Base-by-base conservation (phyloP, 2,888 invertebrate genomes). In the Anthophora plumipes region DNA sequence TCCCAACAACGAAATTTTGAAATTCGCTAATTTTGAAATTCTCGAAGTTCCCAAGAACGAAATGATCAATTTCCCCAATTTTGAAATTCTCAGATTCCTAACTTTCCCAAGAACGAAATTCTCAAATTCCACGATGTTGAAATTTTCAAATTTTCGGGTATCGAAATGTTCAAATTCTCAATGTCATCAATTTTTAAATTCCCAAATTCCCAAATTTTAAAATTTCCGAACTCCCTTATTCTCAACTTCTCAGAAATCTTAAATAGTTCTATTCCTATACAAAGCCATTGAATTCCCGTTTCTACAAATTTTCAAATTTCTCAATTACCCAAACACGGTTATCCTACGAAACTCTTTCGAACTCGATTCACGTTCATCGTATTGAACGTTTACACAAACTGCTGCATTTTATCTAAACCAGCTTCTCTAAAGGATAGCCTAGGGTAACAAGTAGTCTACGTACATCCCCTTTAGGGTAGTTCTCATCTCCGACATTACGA, bases 381-480 rank as follows among this genome's bases (percentile, higher is more conserved):
- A 57, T n/a, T 5, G 31, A 5, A n/a, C 31, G 31, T 31, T 31
- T 1, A 3, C 31, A 4, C 31, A 31, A 31, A 31, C 31, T 31
- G 31, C 31, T 31, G 31, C 31, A 31, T 31, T 31, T 31, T 31
- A 31, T 31, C 2, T 31, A 31, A 1, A 31, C 1, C 31, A 31
- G n/a, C 17, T 1, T 17, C n/a, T 4, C 17, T 7, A 48, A 48
- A 48, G 17, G n/a, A 17, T 6, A 5, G 14, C n/a, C n/a, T 50
- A 17, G n/a, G n/a, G 41, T 25, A 11, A 1, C 22, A 7, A 41
- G 22, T 7, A 11, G 5, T n/a, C 5, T 12, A 1, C 9, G 54
- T 46, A 54, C 54, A 61, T 70, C 70, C 61, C 70, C 70, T 75
- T 50, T 55, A 69, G 12, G 11, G 31, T 20, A 0, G 1, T 41